phyloP scores from a whole-genome alignment of 1,140 invertebrate species.

The Philopotamus ludificatus region DNA sequence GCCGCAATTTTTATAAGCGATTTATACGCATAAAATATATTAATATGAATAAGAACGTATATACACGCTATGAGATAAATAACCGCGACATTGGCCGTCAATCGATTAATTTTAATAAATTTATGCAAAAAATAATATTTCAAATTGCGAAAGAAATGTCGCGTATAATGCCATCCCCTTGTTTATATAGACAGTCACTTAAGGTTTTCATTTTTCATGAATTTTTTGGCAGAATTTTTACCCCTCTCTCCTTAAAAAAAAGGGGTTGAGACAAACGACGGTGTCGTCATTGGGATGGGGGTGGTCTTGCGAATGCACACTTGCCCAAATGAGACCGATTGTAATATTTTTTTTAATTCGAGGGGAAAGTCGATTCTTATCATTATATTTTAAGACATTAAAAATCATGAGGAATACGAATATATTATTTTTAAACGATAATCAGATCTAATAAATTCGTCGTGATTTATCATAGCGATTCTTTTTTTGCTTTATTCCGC shows the following conservation, averaged over 20 bases:
- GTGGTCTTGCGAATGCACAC: conserved; percentile 6
- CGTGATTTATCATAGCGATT: neutral
- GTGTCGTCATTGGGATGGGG: conserved; percentile 9
- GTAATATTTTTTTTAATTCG: no score
- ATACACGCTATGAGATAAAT: no score
- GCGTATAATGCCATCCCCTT: conserved; percentile 12
- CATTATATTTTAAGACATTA: no score
- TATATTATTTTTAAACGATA: neutral
- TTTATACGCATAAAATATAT: conserved; percentile 13
- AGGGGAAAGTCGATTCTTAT: no score
- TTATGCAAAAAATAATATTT: no score
- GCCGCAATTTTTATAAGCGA: conserved; percentile 13
- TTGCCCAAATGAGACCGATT: conserved; percentile 1
- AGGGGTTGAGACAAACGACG: conserved; percentile 5
- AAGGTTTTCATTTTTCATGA: conserved; percentile 42
- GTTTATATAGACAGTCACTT: conserved; percentile 40
- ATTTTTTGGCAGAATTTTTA: conserved; percentile 33
- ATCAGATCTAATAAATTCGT: neutral
- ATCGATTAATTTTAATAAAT: no score
- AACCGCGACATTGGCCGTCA: no score
- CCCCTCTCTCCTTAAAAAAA: conserved; percentile 32
- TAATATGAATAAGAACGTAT: no score
- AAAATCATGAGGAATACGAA: neutral
- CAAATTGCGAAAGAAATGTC: conserved; percentile 13
- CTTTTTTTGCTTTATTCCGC: no score